Evolutionary conservation across 2,113 vertebrate genomes (phyloP).

Genomic region (Tympanuchus pallidicinctus): DNA sequence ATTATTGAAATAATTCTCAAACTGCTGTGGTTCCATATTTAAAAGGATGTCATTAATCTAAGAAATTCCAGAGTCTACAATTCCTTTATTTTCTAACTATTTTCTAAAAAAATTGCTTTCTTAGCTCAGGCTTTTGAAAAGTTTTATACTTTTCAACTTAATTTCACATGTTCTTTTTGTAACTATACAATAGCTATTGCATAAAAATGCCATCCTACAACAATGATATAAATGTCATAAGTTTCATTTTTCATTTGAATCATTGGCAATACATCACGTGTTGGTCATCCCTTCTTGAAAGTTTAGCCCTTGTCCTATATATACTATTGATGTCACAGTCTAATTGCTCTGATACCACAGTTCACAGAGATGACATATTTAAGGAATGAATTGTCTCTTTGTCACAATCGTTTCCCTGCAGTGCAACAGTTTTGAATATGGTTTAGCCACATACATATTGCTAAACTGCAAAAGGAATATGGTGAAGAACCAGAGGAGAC

Average conservation of each 20-base stretch:
- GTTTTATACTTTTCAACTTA: neutral
- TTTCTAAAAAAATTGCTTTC: neutral
- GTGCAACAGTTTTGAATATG: neutral
- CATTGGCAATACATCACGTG: accelerated
- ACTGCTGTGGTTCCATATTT: neutral
- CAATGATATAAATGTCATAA: neutral
- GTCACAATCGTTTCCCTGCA: too few relatives aligned
- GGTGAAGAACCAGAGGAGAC: neutral
- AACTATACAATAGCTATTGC: accelerated
- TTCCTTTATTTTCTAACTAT: neutral
- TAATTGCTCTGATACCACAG: neutral
- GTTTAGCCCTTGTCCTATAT: neutral
- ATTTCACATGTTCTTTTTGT: neutral
- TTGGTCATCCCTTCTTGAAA: neutral
- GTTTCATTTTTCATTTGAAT: neutral
- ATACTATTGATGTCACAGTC: neutral
- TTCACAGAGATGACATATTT: neutral
- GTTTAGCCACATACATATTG: neutral
- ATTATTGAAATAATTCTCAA: neutral
- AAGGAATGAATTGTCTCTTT: neutral
- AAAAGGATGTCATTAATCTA: neutral
- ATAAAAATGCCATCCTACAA: neutral
- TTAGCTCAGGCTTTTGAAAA: neutral
- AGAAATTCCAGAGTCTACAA: neutral
- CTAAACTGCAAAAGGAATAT: neutral